Evolutionary conservation across 2,113 vertebrate genomes (phyloP).

Genomic region (Leucoraja erinaceus): DNA sequence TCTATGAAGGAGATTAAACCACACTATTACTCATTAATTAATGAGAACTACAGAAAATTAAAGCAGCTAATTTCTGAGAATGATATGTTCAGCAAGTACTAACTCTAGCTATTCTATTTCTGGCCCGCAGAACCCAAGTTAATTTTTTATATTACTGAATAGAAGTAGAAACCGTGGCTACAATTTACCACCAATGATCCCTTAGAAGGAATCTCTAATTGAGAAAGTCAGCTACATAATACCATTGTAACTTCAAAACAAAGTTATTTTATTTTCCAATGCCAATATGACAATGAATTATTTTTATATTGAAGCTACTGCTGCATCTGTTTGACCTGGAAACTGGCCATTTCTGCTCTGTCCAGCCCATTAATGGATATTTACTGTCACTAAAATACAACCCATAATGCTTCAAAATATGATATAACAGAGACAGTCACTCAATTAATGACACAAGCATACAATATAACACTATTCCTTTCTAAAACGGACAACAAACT

Average conservation of each 20-base stretch:
- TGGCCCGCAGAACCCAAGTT: neutral
- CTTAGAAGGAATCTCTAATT: no score
- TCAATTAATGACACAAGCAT: neutral
- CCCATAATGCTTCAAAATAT: neutral
- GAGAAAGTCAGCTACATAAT: no score
- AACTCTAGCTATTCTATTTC: neutral
- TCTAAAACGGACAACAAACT: neutral
- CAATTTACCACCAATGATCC: neutral
- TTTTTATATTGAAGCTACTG: neutral
- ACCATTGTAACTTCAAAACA: neutral
- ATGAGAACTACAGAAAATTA: neutral
- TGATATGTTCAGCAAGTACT: neutral
- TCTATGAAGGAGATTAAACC: no score
- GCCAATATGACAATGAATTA: neutral
- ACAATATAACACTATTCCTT: neutral
- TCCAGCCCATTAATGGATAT: neutral
- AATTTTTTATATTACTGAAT: neutral
- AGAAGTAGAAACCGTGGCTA: neutral
- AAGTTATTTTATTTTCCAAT: neutral
- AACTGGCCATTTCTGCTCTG: neutral
- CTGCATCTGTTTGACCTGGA: slow-evolving; percentile 13
- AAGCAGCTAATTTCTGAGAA: neutral
- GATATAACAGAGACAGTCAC: neutral
- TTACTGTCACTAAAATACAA: neutral
- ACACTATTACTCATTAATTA: no score